Percentiles rank a stretch among this genome's conserved stretches.
These are phyloP conservation scores for Piaya cayana DNA, from an alignment of 2,113 vertebrate genomes.

Conservation along the genomic window DNA sequence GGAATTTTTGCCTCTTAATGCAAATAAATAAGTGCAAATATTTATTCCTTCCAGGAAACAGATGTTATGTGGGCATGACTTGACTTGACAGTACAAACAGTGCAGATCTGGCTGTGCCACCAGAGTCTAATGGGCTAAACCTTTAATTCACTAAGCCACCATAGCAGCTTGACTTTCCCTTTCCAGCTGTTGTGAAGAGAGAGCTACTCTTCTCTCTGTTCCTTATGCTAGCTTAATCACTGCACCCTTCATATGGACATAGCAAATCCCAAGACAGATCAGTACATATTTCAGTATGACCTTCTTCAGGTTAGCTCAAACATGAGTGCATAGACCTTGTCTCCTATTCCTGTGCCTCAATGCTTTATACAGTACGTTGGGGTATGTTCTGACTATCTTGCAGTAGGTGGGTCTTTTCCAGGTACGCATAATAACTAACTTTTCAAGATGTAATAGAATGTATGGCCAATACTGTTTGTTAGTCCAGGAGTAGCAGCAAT, in stretches of 20 bases:
- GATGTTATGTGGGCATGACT: conserved; percentile 4
- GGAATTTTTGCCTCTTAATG: conserved; percentile 14
- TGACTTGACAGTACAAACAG: conserved; percentile 22
- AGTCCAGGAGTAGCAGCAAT: not conserved
- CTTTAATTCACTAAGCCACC: not conserved
- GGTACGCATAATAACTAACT: not conserved
- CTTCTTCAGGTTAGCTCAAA: not conserved
- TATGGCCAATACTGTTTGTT: not conserved
- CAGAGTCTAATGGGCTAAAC: not conserved
- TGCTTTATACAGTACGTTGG: not conserved
- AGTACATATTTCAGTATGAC: not conserved
- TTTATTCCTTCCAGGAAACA: conserved; percentile 20
- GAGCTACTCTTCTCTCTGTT: not conserved
- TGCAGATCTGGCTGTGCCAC: not conserved
- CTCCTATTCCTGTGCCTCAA: not conserved
- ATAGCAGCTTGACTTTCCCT: not conserved
- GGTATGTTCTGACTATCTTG: not conserved
- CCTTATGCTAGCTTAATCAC: not conserved
- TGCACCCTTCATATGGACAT: not conserved
- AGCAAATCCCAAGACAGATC: not conserved
- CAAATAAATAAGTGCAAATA: conserved; percentile 17
- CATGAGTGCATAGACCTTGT: not conserved
- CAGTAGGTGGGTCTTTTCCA: not conserved
- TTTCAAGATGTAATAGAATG: not conserved
- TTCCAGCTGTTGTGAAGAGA: not conserved